Percentiles rank a stretch among this genome's conserved stretches.
These are phyloP conservation scores for Lasioglossum oenotherae DNA, from an alignment of 2,888 invertebrate genomes.

Conservation along the genomic window DNA sequence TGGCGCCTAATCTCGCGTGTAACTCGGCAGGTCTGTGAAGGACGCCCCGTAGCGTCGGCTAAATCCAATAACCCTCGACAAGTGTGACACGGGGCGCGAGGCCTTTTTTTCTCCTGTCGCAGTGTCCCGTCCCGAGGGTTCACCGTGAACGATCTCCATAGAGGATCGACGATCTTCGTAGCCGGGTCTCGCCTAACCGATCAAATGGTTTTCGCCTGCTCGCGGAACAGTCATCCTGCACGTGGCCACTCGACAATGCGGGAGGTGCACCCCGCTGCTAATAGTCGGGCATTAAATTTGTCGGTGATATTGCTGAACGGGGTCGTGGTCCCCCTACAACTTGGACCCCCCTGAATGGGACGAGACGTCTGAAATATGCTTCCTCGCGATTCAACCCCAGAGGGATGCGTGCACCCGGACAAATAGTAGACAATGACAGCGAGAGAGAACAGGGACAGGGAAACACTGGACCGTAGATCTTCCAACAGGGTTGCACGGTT, in stretches of 20 bases:
- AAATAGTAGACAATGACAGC: conserved; percentile 39
- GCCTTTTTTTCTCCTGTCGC: conserved; percentile 58
- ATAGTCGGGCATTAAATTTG: conserved; percentile 83
- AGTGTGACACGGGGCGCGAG: conserved; percentile 77
- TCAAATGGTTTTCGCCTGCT: conserved; percentile 61
- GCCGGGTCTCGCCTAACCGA: conserved; percentile 47
- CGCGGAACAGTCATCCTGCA: conserved; percentile 71
- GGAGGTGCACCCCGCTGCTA: conserved; percentile 78
- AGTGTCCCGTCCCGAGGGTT: not conserved
- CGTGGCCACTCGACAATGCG: conserved; percentile 81
- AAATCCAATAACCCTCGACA: conserved; percentile 82
- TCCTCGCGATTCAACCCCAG: conserved; percentile 40
- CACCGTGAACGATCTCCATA: not conserved
- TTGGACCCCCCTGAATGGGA: conserved; percentile 53
- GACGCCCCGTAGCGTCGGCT: conserved; percentile 69
- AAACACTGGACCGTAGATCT: conserved; percentile 19
- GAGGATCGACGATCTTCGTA: conserved; percentile 15
- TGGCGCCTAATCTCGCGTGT: conserved; percentile 81
- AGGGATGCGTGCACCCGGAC: conserved; percentile 38
- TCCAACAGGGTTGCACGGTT: conserved; percentile 12
- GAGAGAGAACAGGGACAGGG: not conserved
- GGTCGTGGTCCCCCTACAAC: conserved; percentile 60
- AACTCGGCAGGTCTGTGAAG: conserved; percentile 80
- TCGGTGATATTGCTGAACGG: conserved; percentile 81
- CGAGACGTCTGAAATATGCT: conserved; percentile 67